Conservation (phyloP, 2,113 vertebrate genomes). For the Himantopus leucocephalus region DNA sequence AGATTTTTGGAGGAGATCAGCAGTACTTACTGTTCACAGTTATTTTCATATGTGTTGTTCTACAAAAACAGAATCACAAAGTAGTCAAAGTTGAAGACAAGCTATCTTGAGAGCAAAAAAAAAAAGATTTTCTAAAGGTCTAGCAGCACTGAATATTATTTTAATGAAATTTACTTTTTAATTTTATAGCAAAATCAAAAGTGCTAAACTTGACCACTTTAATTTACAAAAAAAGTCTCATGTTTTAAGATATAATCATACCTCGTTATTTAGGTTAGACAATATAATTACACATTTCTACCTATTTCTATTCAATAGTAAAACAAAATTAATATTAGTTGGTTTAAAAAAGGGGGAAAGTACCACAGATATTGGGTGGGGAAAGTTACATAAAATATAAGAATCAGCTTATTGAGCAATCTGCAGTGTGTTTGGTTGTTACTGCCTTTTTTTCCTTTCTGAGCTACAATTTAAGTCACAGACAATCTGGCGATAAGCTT, state of each 20-base stretch:
- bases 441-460: neutral
- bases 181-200: conserved; percentile 78
- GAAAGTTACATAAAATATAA: conserved; percentile 44
- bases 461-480: neutral
- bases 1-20: neutral
- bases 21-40: neutral
- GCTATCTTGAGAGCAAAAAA: neutral
- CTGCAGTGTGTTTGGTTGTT: neutral
- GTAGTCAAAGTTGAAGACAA: neutral
- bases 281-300: conserved; percentile 58
- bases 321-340: conserved; percentile 72
- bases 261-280: conserved; percentile 58
- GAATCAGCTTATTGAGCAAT: conserved; percentile 44
- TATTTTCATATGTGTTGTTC: neutral
- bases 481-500: neutral
- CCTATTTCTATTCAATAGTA: conserved; percentile 47
- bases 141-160: conserved; percentile 78
- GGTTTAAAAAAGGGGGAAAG: conserved; percentile 62
- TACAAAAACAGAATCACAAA: neutral
- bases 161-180: conserved; percentile 71
- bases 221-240: conserved; percentile 62
- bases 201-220: conserved; percentile 70
- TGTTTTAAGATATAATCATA: conserved; percentile 46
- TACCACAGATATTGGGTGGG: conserved; percentile 74
- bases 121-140: conserved; percentile 36